Evolutionary conservation across 2,888 invertebrate species (phyloP), one percentile per base, ranked within the genome.

Genomic region (Hyalella azteca): DNA sequence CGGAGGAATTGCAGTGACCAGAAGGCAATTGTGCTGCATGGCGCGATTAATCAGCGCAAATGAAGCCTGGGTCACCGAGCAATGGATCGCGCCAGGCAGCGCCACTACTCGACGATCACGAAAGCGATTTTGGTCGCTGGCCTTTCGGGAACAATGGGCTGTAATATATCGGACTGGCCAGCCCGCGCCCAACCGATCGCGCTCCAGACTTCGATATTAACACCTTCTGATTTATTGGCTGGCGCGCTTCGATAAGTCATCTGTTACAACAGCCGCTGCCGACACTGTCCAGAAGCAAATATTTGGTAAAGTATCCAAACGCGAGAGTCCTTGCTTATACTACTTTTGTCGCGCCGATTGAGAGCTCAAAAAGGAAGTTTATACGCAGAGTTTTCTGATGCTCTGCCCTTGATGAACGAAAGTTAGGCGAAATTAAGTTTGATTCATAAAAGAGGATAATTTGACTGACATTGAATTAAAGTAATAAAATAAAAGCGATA

Each of bases 61-160:
- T 66, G 66, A 66, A 66, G 66, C 66, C 36, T 66, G 36, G 66
- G 66, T 66, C 66, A 66, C 66, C 66, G n/a, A n/a, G n/a, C n/a
- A 66, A 66, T 66, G 36, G 66, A 66, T 66, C 36, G 66, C 29
- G 36, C 66, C 29, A 19, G 66, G 32, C 66, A 29, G 15, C 36
- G 66, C 66, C 26, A 66, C 66, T 5, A 32, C 66, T 36, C 7
- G 36, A 19, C 66, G 11, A 32, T 36, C 66, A 29, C 36, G 66
- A 29, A 36, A 66, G 36, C 66, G 36, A 66, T 66, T 66, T 66
- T 36, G 66, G 66, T 36, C 36, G n/a, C 32, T 36, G 36, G 66
- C 19, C 66, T 36, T 36, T 36, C 19, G 66, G 66, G 36, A 66
- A 66, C 66, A 66, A 66, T 66, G 66, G 66, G 29, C 19, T 36